Conservation (phyloP, 2,888 invertebrate species). For the Cantharis flavilabris region DNA sequence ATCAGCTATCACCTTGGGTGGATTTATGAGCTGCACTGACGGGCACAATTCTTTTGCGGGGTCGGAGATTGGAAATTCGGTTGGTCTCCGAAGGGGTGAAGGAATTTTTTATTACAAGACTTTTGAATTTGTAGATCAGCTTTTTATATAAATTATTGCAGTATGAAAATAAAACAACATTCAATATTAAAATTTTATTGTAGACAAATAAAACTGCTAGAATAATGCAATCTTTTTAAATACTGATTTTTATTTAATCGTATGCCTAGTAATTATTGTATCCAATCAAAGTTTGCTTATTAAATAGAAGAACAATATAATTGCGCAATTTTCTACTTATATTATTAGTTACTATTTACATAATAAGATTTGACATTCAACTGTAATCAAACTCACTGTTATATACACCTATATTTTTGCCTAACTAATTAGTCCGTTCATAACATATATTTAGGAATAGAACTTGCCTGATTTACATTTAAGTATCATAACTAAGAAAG, state of each 20-base stretch:
- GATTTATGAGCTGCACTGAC: no score
- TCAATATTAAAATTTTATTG: constrained; percentile 13
- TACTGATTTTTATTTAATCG: constrained; percentile 5
- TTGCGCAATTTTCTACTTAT: constrained; percentile 8
- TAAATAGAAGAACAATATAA: constrained; percentile 10
- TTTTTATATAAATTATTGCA: not conserved
- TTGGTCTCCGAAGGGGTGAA: no score
- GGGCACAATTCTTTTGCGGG: no score
- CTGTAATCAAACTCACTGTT: constrained; percentile 23
- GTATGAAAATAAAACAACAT: not conserved
- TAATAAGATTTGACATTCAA: constrained; percentile 19
- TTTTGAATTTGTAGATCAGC: not conserved
- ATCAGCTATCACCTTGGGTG: no score
- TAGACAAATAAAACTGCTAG: constrained; percentile 36
- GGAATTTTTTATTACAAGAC: no score
- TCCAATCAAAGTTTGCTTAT: not conserved
- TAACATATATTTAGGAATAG: not conserved
- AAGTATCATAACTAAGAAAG: not conserved
- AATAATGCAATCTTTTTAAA: constrained; percentile 34
- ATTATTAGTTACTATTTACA: constrained; percentile 19
- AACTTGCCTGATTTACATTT: not conserved
- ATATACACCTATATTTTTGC: constrained; percentile 27
- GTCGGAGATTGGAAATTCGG: no score
- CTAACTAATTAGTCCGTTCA: constrained; percentile 1
- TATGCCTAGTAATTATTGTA: not conserved